Percentiles rank a stretch among this genome's conserved stretches.
Evolutionary conservation across 2,797 vertebrate species (phyloP).

Genomic region (Mormyrops boulengeri): DNA sequence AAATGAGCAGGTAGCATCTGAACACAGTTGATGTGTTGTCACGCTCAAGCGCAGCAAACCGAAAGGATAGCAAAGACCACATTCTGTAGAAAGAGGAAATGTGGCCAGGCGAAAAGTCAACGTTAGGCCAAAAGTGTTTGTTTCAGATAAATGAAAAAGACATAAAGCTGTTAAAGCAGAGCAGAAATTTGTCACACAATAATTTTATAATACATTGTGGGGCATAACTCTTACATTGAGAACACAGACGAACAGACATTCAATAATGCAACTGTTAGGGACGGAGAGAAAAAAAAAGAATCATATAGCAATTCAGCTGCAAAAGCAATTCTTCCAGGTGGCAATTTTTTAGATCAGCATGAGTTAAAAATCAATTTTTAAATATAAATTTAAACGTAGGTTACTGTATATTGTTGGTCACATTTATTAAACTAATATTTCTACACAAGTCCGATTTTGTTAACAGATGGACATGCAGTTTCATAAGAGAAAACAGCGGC

Average conservation of each 20-base stretch:
- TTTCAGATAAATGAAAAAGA: neutral
- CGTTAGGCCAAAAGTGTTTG: neutral
- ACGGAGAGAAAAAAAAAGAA: neutral
- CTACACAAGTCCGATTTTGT: neutral
- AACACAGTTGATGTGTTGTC: neutral
- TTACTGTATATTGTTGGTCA: neutral
- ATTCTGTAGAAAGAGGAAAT: neutral
- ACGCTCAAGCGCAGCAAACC: neutral
- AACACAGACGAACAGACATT: neutral
- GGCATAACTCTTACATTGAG: neutral
- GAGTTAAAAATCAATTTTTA: neutral
- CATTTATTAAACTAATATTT: neutral
- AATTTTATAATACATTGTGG: neutral
- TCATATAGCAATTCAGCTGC: neutral
- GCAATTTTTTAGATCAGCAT: neutral
- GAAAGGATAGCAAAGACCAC: neutral
- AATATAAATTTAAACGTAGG: neutral
- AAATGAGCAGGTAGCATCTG: neutral
- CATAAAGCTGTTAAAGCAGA: neutral
- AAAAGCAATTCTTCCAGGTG: neutral
- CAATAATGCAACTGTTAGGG: neutral
- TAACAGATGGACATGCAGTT: neutral
- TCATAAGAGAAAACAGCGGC: neutral
- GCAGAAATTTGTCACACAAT: neutral
- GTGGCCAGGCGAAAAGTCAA: neutral